Conservation (phyloP, 2,888 invertebrate species). For the Thera obeliscata region DNA sequence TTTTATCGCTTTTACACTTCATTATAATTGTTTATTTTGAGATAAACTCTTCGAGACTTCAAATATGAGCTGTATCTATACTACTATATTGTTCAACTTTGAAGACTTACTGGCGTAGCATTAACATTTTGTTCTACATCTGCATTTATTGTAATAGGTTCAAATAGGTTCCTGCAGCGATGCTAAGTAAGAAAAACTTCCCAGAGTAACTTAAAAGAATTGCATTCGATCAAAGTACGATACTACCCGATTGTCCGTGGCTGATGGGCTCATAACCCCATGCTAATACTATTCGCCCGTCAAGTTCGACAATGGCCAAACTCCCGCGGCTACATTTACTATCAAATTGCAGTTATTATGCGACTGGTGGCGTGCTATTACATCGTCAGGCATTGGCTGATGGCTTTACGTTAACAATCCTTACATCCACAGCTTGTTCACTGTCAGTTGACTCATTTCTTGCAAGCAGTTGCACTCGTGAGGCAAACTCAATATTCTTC, state of each 20-base stretch:
- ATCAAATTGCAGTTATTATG: slow-evolving; percentile 74
- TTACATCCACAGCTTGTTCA: slow-evolving; percentile 11
- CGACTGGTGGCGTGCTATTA: slow-evolving; percentile 55
- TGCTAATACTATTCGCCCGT: slow-evolving; percentile 48
- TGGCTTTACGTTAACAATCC: slow-evolving; percentile 34
- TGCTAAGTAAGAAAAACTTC: no score
- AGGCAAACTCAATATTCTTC: no score
- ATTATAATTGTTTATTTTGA: no score
- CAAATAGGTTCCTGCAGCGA: no score
- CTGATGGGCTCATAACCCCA: slow-evolving; percentile 17
- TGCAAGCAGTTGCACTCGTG: neutral
- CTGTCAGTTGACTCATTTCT: slow-evolving; percentile 13
- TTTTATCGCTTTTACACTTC: no score
- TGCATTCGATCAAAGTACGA: neutral
- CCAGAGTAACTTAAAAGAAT: neutral
- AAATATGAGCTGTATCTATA: no score
- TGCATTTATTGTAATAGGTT: no score
- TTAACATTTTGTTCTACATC: neutral
- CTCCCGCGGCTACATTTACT: slow-evolving; percentile 52
- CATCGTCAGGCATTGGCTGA: slow-evolving; percentile 52
- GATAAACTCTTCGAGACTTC: no score
- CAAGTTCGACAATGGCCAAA: slow-evolving; percentile 52
- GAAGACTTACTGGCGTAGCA: neutral
- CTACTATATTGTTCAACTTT: neutral
- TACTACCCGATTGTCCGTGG: slow-evolving; percentile 5